phyloP scores from a whole-genome alignment of 2,113 vertebrate genomes.

The Pagrus major region DNA sequence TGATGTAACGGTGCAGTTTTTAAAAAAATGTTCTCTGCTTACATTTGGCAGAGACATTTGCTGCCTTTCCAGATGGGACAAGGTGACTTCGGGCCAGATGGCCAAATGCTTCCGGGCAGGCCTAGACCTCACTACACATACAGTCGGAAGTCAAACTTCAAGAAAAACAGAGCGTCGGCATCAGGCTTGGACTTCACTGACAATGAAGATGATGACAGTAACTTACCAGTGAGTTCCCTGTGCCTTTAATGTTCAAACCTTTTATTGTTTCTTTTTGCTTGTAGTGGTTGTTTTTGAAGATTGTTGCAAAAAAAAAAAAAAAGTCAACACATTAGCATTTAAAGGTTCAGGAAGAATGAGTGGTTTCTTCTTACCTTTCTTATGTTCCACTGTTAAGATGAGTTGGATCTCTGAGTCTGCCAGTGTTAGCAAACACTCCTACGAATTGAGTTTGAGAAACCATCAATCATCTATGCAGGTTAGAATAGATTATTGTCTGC shows the following conservation, averaged over 20 bases:
- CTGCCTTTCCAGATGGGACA: slow-evolving; percentile 79
- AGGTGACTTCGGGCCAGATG: slow-evolving; percentile 56
- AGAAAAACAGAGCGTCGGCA: slow-evolving; percentile 37
- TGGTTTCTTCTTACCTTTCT: neutral
- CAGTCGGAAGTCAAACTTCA: slow-evolving; percentile 66
- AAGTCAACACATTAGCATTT: neutral
- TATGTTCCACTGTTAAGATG: slow-evolving; percentile 35
- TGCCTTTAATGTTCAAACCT: neutral
- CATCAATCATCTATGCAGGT: slow-evolving; percentile 67
- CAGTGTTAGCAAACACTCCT: slow-evolving; percentile 29
- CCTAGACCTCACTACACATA: slow-evolving; percentile 74
- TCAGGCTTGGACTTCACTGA: slow-evolving; percentile 69
- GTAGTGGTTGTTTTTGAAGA: neutral
- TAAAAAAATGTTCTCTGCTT: slow-evolving; percentile 47
- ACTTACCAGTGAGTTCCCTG: slow-evolving; percentile 52
- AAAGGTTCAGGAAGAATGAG: neutral
- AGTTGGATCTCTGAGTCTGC: slow-evolving; percentile 41
- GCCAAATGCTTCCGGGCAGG: slow-evolving; percentile 55
- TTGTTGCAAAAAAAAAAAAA: neutral
- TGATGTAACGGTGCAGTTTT: neutral
- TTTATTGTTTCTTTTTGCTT: neutral
- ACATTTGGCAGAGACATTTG: slow-evolving; percentile 82
- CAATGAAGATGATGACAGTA: slow-evolving; percentile 76
- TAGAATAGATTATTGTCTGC: neutral
- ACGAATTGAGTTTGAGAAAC: slow-evolving; percentile 46